Evolutionary conservation across 2,888 invertebrate species (phyloP), one percentile per base, ranked within the genome.

Genomic region (Apamea anceps): DNA sequence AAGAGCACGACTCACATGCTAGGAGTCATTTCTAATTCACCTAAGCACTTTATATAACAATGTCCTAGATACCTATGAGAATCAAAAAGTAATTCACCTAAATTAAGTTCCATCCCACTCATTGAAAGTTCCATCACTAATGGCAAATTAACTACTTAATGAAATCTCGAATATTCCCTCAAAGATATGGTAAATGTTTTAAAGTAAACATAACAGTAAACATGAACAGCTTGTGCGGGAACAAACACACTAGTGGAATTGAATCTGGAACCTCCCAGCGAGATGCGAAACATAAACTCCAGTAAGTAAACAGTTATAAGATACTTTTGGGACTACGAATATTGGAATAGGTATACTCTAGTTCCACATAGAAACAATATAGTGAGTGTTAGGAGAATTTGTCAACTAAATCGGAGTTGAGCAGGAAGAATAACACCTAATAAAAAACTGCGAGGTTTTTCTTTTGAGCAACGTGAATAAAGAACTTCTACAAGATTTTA

Each of bases 221-320:
- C 75, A 85, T 75, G 54, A 78, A 85, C 72, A 84, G 74, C 67
- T 73, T 70, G 73, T 72, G 77, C 66, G 72, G 28, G 48, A 72
- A 87, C 81, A 86, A 89, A 90, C 76, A 89, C 79, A 84, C 84
- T 81, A 62, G 72, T 63, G 85, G 84, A 83, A 89, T 90, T 87
- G 86, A 90, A 90, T 86, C 82, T 78, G 78, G 79, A 79, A 86
- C 83, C 81, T 79, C 77, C 60, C 70, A 62, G 45, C 67, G 80
- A 77, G 82, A 83, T 70, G 72, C 70, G 79, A 79, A 87, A 90
- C 88, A 81, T 81, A 87, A 84, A 88, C 84, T 89, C 76, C 70
- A 60, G 37, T 68, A 68, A 79, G 86, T 81, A 86, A 87, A 90
- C 88, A 90, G 89, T 85, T 85, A 86, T 79, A 88, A 81, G 82